These are phyloP conservation scores for Diuraphis noxia DNA, from an alignment of 1,140 invertebrate species.

Conservation along the genomic window DNA sequence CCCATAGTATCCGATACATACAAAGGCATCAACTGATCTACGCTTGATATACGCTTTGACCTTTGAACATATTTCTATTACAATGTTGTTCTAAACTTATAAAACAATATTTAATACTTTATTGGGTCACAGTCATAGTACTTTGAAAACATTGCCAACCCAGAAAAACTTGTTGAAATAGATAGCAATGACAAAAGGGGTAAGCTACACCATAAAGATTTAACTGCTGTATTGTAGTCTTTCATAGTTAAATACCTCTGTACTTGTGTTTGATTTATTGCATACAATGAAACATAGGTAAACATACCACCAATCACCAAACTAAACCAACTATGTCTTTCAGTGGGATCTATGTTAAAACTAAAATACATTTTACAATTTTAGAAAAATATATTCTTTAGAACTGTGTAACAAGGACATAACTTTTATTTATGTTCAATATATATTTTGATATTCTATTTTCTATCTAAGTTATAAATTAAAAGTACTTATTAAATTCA, in stretches of 20 bases:
- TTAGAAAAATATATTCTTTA: neutral
- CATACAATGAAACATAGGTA: conserved; percentile 76
- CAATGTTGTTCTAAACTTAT: neutral
- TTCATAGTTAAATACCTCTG: conserved; percentile 80
- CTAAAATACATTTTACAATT: conserved; percentile 50
- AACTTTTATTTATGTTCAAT: neutral
- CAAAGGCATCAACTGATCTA: conserved; percentile 69
- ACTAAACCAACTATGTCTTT: conserved; percentile 75
- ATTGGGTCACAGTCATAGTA: conserved; percentile 77
- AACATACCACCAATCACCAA: conserved; percentile 73
- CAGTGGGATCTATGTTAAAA: conserved; percentile 71
- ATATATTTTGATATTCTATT: neutral
- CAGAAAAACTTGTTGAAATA: conserved; percentile 73
- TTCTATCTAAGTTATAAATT: conserved; percentile 1
- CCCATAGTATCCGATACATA: conserved; percentile 79
- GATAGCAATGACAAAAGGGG: conserved; percentile 72
- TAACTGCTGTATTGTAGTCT: conserved; percentile 67
- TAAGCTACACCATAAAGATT: conserved; percentile 71
- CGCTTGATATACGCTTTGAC: conserved; percentile 32
- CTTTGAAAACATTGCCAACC: conserved; percentile 76
- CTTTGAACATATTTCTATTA: conserved; percentile 40
- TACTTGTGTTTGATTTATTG: conserved; percentile 84
- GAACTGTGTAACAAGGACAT: neutral
- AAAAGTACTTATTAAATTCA: conserved; percentile 66
- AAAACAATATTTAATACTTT: conserved; percentile 33